A percentile compares a stretch with the other conserved stretches of the same genome.
Conservation (phyloP, 2,888 invertebrate genomes). For the Diarsia mendica region DNA sequence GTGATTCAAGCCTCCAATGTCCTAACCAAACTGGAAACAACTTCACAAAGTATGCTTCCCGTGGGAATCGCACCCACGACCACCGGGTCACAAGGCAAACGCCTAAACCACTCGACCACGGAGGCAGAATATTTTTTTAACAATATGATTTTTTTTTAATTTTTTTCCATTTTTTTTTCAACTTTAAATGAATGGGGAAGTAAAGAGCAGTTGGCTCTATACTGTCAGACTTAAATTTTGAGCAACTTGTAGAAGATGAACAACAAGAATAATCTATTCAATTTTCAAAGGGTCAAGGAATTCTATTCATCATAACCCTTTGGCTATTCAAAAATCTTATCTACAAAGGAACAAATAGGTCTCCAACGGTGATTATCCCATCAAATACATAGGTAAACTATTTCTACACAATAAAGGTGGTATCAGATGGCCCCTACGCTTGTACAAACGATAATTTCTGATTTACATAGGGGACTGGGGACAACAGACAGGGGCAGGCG, state of each 20-base stretch:
- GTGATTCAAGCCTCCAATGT: no score
- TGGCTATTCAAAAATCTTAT: constrained; percentile 11
- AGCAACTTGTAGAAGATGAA: background rate
- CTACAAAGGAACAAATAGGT: background rate
- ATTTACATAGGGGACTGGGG: constrained; percentile 61
- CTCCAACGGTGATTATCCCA: constrained; percentile 43
- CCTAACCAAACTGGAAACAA: no score
- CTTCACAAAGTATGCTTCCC: no score
- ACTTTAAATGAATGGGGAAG: background rate
- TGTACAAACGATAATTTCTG: constrained; percentile 54
- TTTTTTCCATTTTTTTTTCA: no score
- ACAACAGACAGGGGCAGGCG: constrained; percentile 1
- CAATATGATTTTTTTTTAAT: no score
- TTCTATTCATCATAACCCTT: background rate
- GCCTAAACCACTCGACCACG: no score
- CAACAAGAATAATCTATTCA: background rate
- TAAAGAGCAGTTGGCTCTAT: background rate
- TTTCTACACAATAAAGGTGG: constrained; percentile 47
- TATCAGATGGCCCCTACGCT: constrained; percentile 58
- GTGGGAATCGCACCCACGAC: no score
- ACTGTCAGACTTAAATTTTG: background rate
- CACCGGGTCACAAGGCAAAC: no score
- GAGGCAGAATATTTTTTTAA: no score
- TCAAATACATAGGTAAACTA: constrained; percentile 47
- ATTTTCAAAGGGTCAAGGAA: constrained; percentile 13